Percentiles rank a stretch among this genome's conserved stretches.
Evolutionary conservation across 2,113 vertebrate species (phyloP).

Genomic region (Microcebus ravelobensis): DNA sequence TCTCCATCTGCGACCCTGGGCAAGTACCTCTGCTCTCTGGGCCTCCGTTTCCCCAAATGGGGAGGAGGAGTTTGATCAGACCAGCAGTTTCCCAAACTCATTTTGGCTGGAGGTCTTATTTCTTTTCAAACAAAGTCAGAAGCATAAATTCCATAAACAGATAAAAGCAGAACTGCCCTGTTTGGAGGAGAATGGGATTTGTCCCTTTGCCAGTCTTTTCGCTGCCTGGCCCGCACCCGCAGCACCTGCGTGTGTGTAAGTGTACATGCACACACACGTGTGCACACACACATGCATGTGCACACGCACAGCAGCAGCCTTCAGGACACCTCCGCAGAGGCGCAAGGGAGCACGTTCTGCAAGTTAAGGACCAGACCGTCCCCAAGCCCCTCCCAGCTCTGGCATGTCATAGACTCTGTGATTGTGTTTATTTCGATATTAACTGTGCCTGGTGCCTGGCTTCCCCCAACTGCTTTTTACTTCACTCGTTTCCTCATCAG

Average conservation of each 20-base stretch:
- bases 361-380: rapidly evolving
- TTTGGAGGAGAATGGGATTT: neutral
- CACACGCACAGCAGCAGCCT: rapidly evolving
- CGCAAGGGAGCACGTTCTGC: neutral
- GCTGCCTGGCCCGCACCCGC: no score
- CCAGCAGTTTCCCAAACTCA: neutral
- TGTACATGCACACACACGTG: no score
- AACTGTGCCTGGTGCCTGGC: neutral
- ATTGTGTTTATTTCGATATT: neutral
- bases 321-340: no score
- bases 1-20: neutral
- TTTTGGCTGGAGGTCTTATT: neutral
- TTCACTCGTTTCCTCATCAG: neutral
- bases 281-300: no score
- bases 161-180: neutral
- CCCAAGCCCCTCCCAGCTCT: neutral
- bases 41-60: neutral
- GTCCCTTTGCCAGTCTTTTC: neutral
- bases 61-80: neutral
- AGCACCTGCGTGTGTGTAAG: neutral
- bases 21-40: neutral
- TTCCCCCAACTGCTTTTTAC: neutral
- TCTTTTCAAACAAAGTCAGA: neutral
- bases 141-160: neutral
- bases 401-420: rapidly evolving